Evolutionary conservation across 2,888 invertebrate species (phyloP).

Genomic region (Noctua pronuba): DNA sequence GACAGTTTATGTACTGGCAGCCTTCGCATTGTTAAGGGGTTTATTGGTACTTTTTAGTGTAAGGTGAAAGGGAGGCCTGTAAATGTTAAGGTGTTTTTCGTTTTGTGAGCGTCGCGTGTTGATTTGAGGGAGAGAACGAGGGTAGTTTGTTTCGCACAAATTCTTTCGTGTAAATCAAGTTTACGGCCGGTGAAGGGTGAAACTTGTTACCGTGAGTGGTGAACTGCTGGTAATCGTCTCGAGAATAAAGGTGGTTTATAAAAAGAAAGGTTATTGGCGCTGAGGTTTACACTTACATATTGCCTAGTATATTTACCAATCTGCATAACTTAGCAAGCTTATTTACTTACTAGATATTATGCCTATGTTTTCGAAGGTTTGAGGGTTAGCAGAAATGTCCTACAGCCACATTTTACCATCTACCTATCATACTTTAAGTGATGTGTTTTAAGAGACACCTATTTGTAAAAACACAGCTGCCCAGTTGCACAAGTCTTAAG

Average conservation of each 20-base stretch:
- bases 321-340: background rate
- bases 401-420: background rate
- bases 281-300: slow-evolving; percentile 11
- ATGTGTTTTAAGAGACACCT: background rate
- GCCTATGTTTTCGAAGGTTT: background rate
- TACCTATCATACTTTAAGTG: background rate
- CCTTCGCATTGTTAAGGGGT: slow-evolving; percentile 54
- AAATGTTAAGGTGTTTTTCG: slow-evolving; percentile 60
- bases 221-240: slow-evolving; percentile 39
- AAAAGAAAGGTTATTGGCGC: slow-evolving; percentile 30
- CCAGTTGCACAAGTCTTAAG: background rate
- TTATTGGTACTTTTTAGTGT: slow-evolving; percentile 56
- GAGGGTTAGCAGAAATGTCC: background rate
- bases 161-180: slow-evolving; percentile 59
- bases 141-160: slow-evolving; percentile 56
- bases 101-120: slow-evolving; percentile 59
- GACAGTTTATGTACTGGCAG: slow-evolving; percentile 54
- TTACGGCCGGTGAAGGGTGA: slow-evolving; percentile 52
- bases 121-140: slow-evolving; percentile 49
- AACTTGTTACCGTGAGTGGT: slow-evolving; percentile 54
- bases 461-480: background rate
- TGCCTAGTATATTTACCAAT: background rate
- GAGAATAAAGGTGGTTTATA: slow-evolving; percentile 28
- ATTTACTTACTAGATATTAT: background rate
- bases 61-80: slow-evolving; percentile 57